A percentile compares a stretch with the other conserved stretches of the same genome.
Evolutionary conservation across 2,113 vertebrate species (phyloP).

Genomic region (Cyphomyrus plagiostoma): DNA sequence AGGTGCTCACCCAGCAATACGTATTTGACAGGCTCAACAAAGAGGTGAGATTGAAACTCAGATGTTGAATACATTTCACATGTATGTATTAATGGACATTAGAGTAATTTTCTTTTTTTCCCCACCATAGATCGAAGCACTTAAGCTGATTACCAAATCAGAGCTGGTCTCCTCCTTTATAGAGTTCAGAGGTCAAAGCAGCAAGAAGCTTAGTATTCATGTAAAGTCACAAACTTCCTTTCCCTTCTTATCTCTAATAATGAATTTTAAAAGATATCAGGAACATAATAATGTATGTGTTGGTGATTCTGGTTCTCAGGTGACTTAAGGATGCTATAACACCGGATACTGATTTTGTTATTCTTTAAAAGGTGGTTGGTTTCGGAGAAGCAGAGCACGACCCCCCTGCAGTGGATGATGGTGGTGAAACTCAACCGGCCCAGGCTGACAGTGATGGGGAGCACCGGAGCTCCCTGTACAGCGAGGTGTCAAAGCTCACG

Average conservation of each 20-base stretch:
- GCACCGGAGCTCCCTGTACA: conserved; percentile 55
- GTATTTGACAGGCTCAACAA: conserved; percentile 79
- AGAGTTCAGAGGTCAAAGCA: conserved; percentile 61
- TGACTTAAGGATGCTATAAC: not conserved
- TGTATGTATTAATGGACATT: not conserved
- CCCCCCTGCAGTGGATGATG: conserved; percentile 37
- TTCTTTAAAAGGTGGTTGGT: conserved; percentile 79
- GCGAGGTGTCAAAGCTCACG: conserved; percentile 72
- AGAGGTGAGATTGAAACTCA: conserved; percentile 63
- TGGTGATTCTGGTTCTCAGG: not conserved
- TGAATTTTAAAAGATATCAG: not conserved
- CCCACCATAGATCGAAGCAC: conserved; percentile 72
- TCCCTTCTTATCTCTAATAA: not conserved
- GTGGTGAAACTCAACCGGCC: conserved; percentile 19
- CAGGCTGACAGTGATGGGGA: conserved; percentile 19
- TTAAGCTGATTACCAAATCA: conserved; percentile 74
- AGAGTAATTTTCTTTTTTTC: not conserved
- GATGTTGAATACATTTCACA: not conserved
- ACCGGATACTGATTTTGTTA: not conserved
- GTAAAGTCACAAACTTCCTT: conserved; percentile 58
- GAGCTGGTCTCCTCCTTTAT: conserved; percentile 81
- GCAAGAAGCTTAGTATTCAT: conserved; percentile 83
- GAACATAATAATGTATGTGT: not conserved
- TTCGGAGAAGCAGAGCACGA: conserved; percentile 76
- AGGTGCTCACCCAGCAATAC: conserved; percentile 89